Base-by-base conservation (phyloP, 2,797 vertebrate genomes). In the Bradypus variegatus region DNA sequence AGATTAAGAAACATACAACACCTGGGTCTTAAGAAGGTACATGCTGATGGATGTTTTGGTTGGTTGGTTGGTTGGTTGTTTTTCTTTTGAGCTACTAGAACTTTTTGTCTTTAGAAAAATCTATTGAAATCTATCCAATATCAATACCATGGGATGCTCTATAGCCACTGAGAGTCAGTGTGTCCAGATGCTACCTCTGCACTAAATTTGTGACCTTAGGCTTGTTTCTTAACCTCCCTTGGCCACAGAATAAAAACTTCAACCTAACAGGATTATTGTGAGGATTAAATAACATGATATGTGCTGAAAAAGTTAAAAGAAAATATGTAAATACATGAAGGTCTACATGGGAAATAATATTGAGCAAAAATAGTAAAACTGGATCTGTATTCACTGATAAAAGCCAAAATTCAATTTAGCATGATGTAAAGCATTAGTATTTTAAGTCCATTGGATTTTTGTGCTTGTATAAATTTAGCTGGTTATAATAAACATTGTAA, bases 361-460 rank as follows among this genome's bases (percentile, higher is more conserved):
- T 77, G 86, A 67, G 48, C 65, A 70, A 93, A 90, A 86, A 82
- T 69, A 73, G n/a, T 55, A 94, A 91, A 91, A 79, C n/a, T 75
- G 29, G 14, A 72, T 82, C 36, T 88, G 8, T 67, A 79, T 48
- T 94, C 65, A 79, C 72, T 67, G 55, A 36, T 67, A 83, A 38
- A 90, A 86, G 55, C n/a, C 38, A 84, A 80, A 91, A 94, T 60
- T 77, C 53, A 91, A 90, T 70, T 83, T 91, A 88, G 38, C 48
- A 53, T 89, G 78, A 69, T 29, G 9, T 58, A 77, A 93, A 88
- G 29, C 27, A 65, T 73, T 85, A 75, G n/a, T 76, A 70, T 87
- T 53, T 82, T 79, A 58, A 91, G 33, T 79, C 45, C 72, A 15
- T 33, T 94, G 62, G 21, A 62, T 67, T 75, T 70, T 62, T 86